These are phyloP conservation scores for Sebastolobus altivelis DNA, from an alignment of 2,797 vertebrate species.

Conservation along the genomic window DNA sequence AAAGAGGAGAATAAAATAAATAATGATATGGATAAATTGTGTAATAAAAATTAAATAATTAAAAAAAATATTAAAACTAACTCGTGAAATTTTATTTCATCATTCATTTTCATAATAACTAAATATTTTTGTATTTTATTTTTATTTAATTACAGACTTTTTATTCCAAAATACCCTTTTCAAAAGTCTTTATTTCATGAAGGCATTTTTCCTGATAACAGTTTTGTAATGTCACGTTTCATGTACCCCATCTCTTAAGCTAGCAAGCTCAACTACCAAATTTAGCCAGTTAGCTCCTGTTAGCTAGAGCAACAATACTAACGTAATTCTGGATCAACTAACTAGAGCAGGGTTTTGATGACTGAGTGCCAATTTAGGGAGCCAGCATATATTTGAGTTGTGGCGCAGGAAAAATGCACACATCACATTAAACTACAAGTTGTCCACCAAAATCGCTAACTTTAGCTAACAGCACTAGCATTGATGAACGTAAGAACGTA, in stretches of 20 bases:
- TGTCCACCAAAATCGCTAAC: no score
- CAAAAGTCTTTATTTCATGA: neutral
- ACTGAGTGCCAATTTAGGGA: neutral
- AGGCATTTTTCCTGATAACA: neutral
- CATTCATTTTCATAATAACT: neutral
- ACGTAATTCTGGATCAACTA: neutral
- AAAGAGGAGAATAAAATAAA: neutral
- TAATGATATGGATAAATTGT: neutral
- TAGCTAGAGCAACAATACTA: neutral
- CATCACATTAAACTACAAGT: no score
- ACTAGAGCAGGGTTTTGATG: neutral
- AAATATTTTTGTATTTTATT: neutral
- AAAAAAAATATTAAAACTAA: neutral
- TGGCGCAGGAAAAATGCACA: no score
- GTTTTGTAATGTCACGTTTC: neutral
- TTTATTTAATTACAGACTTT: neutral
- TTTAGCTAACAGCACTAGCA: no score
- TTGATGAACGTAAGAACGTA: no score
- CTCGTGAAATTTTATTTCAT: neutral
- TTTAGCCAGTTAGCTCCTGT: neutral
- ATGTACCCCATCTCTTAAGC: neutral
- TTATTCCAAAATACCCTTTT: neutral
- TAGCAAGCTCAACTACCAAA: neutral
- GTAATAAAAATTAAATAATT: neutral
- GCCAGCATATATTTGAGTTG: no score